A percentile compares a stretch with the other conserved stretches of the same genome.
Conservation (phyloP, 1,140 invertebrate species). For the Epicauta chinensis region DNA sequence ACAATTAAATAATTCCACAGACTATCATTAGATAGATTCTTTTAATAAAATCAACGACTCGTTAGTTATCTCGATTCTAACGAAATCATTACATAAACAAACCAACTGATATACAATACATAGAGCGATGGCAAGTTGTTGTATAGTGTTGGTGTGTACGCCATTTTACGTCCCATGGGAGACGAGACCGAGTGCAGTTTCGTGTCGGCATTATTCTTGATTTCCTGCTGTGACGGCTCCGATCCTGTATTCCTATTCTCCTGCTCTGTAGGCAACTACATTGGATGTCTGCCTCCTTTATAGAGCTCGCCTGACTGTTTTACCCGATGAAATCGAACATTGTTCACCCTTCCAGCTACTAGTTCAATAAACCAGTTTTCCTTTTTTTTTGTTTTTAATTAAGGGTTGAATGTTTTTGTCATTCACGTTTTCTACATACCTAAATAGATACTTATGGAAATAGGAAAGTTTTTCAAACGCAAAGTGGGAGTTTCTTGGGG, state of each 20-base stretch:
- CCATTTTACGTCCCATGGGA: constrained; percentile 40
- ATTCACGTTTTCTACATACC: constrained; percentile 1
- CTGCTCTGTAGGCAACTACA: constrained; percentile 1
- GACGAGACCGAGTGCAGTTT: constrained; percentile 42
- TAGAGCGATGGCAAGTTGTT: background rate
- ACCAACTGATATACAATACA: background rate
- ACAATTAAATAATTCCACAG: too few species aligned
- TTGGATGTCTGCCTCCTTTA: too few species aligned
- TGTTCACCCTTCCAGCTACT: too few species aligned
- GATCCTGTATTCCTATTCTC: constrained; percentile 14
- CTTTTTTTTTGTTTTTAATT: too few species aligned
- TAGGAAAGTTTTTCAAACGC: too few species aligned
- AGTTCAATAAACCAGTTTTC: too few species aligned
- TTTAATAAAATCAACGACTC: too few species aligned
- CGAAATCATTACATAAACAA: background rate
- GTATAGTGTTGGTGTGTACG: constrained; percentile 21
- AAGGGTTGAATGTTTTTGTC: background rate
- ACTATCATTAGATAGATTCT: too few species aligned
- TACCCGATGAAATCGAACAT: too few species aligned
- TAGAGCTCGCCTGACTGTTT: too few species aligned
- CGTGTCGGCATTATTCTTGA: constrained; percentile 46
- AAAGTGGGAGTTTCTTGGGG: too few species aligned
- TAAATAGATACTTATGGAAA: background rate
- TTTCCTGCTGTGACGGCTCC: constrained; percentile 40
- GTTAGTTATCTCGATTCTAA: background rate